phyloP scores from a whole-genome alignment of 2,888 invertebrate genomes.

The Rhamphomyia laevipes region DNA sequence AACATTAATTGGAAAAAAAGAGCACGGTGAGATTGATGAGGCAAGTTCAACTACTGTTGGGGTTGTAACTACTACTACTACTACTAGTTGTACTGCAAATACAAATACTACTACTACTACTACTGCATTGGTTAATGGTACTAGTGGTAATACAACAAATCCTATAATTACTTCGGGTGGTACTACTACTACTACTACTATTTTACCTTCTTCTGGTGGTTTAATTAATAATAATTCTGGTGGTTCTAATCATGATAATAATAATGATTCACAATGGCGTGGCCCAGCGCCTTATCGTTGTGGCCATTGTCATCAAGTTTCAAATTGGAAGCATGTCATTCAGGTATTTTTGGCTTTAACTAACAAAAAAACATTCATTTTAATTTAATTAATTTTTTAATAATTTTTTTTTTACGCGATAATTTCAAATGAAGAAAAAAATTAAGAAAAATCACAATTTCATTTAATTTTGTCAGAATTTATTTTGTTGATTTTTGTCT shows the following conservation, averaged over 20 bases:
- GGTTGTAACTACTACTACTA: conserved; percentile 5
- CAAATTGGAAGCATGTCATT: conserved; percentile 77
- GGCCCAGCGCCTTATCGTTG: conserved; percentile 54
- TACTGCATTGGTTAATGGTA: conserved; percentile 11
- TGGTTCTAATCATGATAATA: conserved; percentile 20
- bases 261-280: conserved; percentile 35
- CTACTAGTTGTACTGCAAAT: too few relatives aligned
- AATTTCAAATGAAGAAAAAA: not conserved
- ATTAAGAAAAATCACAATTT: not conserved
- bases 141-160: conserved; percentile 4
- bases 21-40: conserved; percentile 42
- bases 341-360: conserved; percentile 47
- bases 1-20: conserved; percentile 32
- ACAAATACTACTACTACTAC: not conserved
- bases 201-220: conserved; percentile 14
- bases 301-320: conserved; percentile 70
- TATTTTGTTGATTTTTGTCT: not conserved
- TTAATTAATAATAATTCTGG: not conserved
- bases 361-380: conserved; percentile 10
- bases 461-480: not conserved
- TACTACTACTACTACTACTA: conserved; percentile 12
- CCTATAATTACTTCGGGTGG: conserved; percentile 4
- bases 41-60: conserved; percentile 36
- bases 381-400: conserved; percentile 2
- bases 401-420: not conserved